Base-by-base conservation (phyloP, 2,888 invertebrate species). In the Melanargia galathea region DNA sequence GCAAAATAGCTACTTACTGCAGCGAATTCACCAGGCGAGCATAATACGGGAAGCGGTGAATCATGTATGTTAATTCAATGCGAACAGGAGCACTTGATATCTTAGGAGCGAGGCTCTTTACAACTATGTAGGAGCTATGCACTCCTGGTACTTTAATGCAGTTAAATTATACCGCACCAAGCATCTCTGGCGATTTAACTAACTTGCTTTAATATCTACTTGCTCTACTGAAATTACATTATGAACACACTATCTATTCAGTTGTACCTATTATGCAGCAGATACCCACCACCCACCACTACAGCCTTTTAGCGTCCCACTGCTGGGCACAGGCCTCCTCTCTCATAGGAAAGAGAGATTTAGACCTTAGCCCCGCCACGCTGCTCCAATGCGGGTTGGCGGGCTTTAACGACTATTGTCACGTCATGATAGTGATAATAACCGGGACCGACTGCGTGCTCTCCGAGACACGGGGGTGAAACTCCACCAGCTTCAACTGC, bases 41-140 rank as follows among this genome's bases (percentile, higher is more conserved):
- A 48, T 48, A 48, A 48, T 48, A 51, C 26, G 30, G 8, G 45
- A 57, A 56, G 64, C 51, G 51, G 18, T 52, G 18, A 52, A 57
- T 64, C 61, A 56, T 57, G 51, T 62, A 64, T 64, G 64, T 56
- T 62, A 64, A 64, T 64, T 57, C 30, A 18, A 57, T 49, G 40
- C 61, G 56, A 51, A 51, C 45, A 46, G 11, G 45, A 45, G 22
- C 26, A 30, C 30, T 51, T 51, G 30, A 51, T 51, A 30, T 64
- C 61, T 61, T 57, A 64, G 43, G n/a, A 60, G 26, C 16, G 16
- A n/a, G 18, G 49, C 51, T 64, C 45, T 22, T 43, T 62, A 62
- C 52, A 52, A 46, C 55, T 30, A 48, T 56, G 16, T 10, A 33
- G 40, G 35, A 16, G 24, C 26, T 49, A 24, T 59, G 51, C 26